Conservation (phyloP, 2,113 vertebrate genomes). For the Poecile atricapillus region DNA sequence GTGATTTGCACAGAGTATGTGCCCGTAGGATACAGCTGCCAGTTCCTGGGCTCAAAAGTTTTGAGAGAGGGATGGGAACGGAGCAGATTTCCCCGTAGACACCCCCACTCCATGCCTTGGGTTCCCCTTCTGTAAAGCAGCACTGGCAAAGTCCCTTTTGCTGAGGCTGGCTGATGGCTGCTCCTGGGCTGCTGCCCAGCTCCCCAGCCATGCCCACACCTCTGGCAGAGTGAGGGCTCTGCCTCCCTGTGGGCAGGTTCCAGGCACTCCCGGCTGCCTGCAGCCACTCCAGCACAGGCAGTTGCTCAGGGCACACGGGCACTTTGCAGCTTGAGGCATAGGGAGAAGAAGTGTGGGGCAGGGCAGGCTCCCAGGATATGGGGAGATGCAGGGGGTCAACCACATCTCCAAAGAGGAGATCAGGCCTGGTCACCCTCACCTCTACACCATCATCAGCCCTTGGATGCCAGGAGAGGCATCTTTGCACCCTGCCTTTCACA, state of each 20-base stretch:
- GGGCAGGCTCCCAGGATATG: neutral
- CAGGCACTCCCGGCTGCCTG: neutral
- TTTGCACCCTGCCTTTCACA: neutral
- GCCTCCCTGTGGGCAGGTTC: neutral
- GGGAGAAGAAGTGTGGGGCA: neutral
- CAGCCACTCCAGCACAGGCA: neutral
- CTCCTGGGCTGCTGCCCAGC: neutral
- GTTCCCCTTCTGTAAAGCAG: neutral
- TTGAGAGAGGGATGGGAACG: neutral
- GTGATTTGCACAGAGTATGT: neutral
- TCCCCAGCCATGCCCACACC: neutral
- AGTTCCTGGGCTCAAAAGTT: neutral
- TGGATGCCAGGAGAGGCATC: neutral
- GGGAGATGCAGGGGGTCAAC: rapidly evolving
- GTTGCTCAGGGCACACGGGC: neutral
- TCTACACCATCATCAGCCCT: neutral
- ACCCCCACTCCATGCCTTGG: rapidly evolving
- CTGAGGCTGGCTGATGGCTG: rapidly evolving
- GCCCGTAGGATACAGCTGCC: neutral
- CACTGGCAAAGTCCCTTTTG: neutral
- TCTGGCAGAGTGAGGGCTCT: neutral
- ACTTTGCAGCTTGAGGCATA: rapidly evolving
- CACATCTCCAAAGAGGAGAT: neutral
- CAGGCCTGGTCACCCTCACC: neutral
- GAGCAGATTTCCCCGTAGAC: neutral